phyloP scores from a whole-genome alignment of 2,888 invertebrate species.

The Ornithoptera alexandrae region DNA sequence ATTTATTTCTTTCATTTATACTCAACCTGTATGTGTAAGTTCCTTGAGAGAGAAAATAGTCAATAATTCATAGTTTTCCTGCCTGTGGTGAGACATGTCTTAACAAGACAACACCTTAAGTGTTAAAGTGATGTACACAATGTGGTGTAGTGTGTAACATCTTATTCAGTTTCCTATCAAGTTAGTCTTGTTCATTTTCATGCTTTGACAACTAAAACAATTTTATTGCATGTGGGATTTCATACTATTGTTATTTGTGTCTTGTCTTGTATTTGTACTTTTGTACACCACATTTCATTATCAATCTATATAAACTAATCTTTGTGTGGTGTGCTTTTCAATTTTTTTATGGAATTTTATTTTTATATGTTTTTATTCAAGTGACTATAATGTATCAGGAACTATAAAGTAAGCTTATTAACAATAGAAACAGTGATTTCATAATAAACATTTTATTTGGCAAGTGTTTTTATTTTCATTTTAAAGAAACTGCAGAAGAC shows the following conservation, averaged over 20 bases:
- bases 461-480: constrained; percentile 23
- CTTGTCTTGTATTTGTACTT: background rate
- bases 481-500: background rate
- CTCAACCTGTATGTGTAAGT: no score
- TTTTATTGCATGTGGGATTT: background rate
- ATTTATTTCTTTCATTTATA: no score
- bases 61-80: no score
- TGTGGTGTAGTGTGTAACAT: no score
- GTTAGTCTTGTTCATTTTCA: no score
- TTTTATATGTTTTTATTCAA: constrained; percentile 11
- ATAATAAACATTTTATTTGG: constrained; percentile 26
- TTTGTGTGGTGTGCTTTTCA: background rate
- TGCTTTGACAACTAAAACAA: background rate
- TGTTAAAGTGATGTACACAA: no score
- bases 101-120: no score
- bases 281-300: background rate
- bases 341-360: constrained; percentile 15
- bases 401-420: background rate
- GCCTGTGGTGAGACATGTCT: no score
- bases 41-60: no score
- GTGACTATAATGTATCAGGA: background rate
- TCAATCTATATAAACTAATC: no score
- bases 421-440: constrained; percentile 10
- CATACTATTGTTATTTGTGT: background rate
- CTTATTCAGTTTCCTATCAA: no score